Evolutionary conservation across 37 sponge, comb jelly and placozoan genomes (phyloP), one percentile per base, ranked within the genome.

Genomic region (Chondrilla cf. caribensis): DNA sequence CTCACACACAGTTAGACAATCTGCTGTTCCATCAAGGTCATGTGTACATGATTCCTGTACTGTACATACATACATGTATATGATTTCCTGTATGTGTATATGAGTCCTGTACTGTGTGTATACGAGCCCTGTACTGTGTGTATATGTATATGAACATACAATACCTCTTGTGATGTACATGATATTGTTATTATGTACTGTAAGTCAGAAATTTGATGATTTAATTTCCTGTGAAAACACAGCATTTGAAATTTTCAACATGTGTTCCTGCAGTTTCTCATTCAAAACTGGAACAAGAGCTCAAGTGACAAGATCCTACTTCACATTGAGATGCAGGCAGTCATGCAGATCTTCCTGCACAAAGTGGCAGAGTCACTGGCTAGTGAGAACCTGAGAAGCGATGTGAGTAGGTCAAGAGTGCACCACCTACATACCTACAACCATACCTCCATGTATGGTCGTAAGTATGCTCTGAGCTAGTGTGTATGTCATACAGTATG

Each of bases 301-400:
- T 17, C 85, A 33, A 78, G 42, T 5, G 83, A 86, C 3, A 80
- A 58, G 79, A 70, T 88, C 0, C 60, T 94, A 3, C 79, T 91
- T 39, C 87, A 83, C 35, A 84, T 95, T 22, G 95, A 95, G 70
- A 76, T 78, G 44, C 95, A 95, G 90, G 95, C 95, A 35, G 84
- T 95, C 6, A 39, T 87, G 17, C 95, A 95, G 72, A 79, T 87
- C 19, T 24, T 89, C 58, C 60, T 87, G 7, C 70, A 77, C 62
- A 47, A 84, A 42, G 65, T 81, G 24, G 85, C 90, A 35, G 55
- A 55, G 43, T 25, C 86, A 17, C 72, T 95, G 62, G 86, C 79
- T 58, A 85, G 89, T 58, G 60, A 57, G 28, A n/a, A 17, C 22
- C 79, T 58, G 36, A 93, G 95, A 31, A 88, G 88, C 15, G 90